Percentiles rank a stretch among this genome's conserved stretches.
These are phyloP conservation scores for Dendrophyllia cribrosa DNA, from an alignment of 64 coral and sea anemone species.

Conservation along the genomic window DNA sequence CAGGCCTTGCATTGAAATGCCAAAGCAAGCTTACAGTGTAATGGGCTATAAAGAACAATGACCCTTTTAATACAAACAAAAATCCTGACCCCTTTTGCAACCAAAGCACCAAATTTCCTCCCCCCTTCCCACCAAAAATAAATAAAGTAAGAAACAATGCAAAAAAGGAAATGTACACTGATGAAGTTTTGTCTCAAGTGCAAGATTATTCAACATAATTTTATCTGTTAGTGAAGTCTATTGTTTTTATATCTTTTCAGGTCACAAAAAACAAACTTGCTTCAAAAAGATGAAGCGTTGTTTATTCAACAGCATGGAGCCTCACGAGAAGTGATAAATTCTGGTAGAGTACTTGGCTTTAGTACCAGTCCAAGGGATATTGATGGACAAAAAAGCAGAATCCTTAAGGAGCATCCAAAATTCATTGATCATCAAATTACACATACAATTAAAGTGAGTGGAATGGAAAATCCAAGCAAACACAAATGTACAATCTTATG, in stretches of 20 bases:
- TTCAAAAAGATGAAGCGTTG: slow-evolving; percentile 18
- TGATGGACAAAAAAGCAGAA: slow-evolving; percentile 24
- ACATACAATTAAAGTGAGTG: slow-evolving; percentile 19
- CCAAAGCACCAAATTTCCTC: too few species aligned
- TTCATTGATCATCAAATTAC: not conserved
- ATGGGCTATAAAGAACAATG: too few species aligned
- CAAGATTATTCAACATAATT: not conserved
- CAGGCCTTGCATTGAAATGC: too few species aligned
- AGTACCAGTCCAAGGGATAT: slow-evolving; percentile 46
- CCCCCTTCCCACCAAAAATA: too few species aligned
- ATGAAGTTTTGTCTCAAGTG: too few species aligned
- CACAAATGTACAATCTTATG: too few species aligned
- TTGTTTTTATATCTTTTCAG: not conserved
- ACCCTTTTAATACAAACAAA: too few species aligned
- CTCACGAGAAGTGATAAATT: not conserved
- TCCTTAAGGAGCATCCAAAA: not conserved
- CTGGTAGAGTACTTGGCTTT: slow-evolving; percentile 39
- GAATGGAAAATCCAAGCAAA: not conserved
- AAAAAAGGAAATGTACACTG: too few species aligned
- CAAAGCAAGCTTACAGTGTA: too few species aligned
- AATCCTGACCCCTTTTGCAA: too few species aligned
- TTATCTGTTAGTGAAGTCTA: slow-evolving; percentile 8
- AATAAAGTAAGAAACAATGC: too few species aligned
- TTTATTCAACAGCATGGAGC: not conserved
- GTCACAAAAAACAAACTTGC: slow-evolving; percentile 43